phyloP scores from a whole-genome alignment of 1,140 invertebrate species.

The Panagrolaimus sp. region DNA sequence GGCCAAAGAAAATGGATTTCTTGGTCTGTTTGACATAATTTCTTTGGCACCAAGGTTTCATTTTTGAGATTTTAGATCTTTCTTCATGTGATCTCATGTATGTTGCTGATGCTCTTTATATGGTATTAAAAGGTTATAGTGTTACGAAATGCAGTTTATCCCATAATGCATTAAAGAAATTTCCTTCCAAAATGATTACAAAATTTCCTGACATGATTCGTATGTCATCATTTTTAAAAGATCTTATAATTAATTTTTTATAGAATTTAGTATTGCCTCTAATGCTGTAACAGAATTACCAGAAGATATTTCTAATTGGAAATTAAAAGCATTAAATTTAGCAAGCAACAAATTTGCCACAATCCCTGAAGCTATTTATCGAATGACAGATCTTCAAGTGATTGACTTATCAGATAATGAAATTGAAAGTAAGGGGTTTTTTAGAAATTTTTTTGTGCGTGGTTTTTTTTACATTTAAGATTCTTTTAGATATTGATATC shows the following conservation, averaged over 20 bases:
- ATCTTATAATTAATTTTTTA: too few relatives aligned
- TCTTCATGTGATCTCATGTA: constrained; percentile 41
- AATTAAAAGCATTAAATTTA: constrained; percentile 34
- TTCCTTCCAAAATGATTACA: constrained; percentile 34
- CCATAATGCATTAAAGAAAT: constrained; percentile 41
- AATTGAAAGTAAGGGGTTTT: constrained; percentile 18
- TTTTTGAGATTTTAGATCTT: constrained; percentile 28
- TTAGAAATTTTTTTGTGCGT: neutral
- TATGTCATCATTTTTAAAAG: constrained; percentile 6
- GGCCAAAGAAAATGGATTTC: constrained; percentile 34
- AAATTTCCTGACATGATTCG: constrained; percentile 36
- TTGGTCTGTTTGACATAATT: constrained; percentile 24
- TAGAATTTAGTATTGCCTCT: constrained; percentile 37
- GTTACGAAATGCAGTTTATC: constrained; percentile 25
- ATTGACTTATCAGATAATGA: constrained; percentile 35
- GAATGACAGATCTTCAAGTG: constrained; percentile 29
- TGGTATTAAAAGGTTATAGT: constrained; percentile 32
- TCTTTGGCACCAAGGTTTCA: neutral
- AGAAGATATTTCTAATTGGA: constrained; percentile 35
- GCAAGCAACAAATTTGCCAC: constrained; percentile 31
- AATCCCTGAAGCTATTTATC: constrained; percentile 31
- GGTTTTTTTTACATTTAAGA: neutral
- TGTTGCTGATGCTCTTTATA: constrained; percentile 40
- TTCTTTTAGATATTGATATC: constrained; percentile 10
- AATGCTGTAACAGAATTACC: constrained; percentile 34